Conservation (phyloP, 2,113 vertebrate genomes). For the Pavo muticus region DNA sequence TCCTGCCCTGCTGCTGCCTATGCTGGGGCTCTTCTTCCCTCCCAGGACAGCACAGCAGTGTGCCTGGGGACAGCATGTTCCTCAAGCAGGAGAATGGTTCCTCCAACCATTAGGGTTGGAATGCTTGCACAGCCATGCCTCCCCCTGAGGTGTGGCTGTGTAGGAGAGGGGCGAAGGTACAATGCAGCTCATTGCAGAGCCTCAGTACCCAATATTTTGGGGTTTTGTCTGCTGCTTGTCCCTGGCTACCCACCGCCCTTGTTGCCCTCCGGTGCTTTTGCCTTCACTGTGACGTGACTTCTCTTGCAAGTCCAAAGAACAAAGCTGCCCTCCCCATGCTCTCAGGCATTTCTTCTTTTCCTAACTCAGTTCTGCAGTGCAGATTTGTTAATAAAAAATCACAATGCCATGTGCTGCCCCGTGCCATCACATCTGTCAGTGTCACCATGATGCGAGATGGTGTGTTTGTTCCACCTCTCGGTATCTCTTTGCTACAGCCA, state of each 20-base stretch:
- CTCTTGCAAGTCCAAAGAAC: conserved; percentile 6
- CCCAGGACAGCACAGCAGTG: neutral
- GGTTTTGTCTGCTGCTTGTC: neutral
- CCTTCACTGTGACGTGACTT: fast-evolving
- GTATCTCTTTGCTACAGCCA: neutral
- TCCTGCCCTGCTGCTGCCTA: neutral
- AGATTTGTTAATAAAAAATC: conserved; percentile 69
- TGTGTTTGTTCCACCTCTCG: neutral
- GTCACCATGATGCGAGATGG: neutral
- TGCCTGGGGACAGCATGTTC: neutral
- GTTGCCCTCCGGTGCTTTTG: neutral
- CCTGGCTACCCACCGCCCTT: neutral
- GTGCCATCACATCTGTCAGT: conserved; percentile 37
- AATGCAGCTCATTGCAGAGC: neutral
- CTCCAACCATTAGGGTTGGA: no score
- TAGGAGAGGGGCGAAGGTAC: neutral
- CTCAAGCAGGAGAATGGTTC: neutral
- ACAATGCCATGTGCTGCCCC: conserved; percentile 6
- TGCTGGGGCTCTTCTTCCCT: neutral
- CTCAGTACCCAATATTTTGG: neutral
- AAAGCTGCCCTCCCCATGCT: conserved; percentile 6
- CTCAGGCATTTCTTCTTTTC: neutral
- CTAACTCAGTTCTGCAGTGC: conserved; percentile 56
- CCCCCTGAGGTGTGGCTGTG: neutral
- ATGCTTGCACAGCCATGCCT: fast-evolving